phyloP scores from a whole-genome alignment of 2,888 invertebrate species.

The Chrysodeixis includens region DNA sequence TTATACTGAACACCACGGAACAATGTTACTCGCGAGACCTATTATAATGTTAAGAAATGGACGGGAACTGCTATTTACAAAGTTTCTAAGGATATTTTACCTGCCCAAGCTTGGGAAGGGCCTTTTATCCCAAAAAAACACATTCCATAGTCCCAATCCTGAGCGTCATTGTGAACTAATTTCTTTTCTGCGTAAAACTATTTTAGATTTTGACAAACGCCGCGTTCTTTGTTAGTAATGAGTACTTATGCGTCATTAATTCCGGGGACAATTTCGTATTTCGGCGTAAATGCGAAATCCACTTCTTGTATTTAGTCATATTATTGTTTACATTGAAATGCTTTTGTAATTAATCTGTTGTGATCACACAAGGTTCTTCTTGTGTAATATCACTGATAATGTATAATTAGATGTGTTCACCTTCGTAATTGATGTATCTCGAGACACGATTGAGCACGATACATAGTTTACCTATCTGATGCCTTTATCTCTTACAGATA shows the following conservation, averaged over 20 bases:
- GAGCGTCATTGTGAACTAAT: neutral
- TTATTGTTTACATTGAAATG: conserved; percentile 28
- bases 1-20: neutral
- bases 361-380: conserved; percentile 10
- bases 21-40: neutral
- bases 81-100: neutral
- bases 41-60: neutral
- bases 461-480: conserved; percentile 59
- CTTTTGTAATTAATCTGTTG: conserved; percentile 12
- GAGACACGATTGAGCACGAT: conserved; percentile 71
- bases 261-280: conserved; percentile 17
- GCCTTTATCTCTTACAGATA: conserved; percentile 70
- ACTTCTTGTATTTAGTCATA: conserved; percentile 8
- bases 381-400: conserved; percentile 15
- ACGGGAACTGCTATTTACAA: neutral
- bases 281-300: conserved; percentile 16
- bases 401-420: conserved; percentile 41
- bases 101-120: neutral
- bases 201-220: conserved; percentile 11
- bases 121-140: neutral
- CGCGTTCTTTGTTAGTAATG: conserved; percentile 28
- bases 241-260: conserved; percentile 25
- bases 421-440: conserved; percentile 55
- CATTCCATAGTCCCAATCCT: neutral
- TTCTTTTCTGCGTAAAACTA: neutral